These are phyloP conservation scores for Erebia ligea DNA, from an alignment of 2,888 invertebrate species.

Conservation along the genomic window DNA sequence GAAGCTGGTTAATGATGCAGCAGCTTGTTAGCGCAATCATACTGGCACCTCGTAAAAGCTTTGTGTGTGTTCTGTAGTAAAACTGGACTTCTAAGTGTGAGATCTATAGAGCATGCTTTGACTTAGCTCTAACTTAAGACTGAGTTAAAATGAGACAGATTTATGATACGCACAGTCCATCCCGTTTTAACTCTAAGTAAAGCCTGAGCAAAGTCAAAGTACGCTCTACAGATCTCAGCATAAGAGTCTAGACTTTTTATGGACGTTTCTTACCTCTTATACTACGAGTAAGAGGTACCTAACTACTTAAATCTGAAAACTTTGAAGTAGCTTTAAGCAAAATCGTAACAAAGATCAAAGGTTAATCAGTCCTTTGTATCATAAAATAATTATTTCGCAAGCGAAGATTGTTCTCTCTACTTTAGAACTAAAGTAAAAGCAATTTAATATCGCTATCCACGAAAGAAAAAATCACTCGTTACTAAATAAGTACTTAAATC, in stretches of 20 bases:
- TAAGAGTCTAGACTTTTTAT: too few species aligned
- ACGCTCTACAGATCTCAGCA: too few species aligned
- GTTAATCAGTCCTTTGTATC: background rate
- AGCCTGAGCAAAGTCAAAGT: too few species aligned
- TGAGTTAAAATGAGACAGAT: too few species aligned
- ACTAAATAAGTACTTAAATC: background rate
- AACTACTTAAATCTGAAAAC: too few species aligned
- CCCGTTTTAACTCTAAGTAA: too few species aligned
- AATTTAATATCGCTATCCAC: background rate
- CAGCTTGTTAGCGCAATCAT: slow-evolving; percentile 61
- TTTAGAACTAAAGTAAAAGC: background rate
- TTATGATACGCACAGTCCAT: too few species aligned
- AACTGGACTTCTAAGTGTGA: slow-evolving; percentile 20
- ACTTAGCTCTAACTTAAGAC: too few species aligned
- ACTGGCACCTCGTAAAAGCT: slow-evolving; percentile 52
- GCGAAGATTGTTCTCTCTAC: background rate
- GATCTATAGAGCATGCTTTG: slow-evolving; percentile 16
- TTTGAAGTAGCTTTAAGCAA: background rate
- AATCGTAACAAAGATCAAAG: background rate
- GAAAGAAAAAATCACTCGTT: background rate
- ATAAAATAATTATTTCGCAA: background rate
- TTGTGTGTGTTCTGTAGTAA: slow-evolving; percentile 44
- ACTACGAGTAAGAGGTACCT: too few species aligned
- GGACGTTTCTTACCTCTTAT: too few species aligned
- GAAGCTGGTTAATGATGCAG: slow-evolving; percentile 64